Conservation (phyloP, 2,888 invertebrate species). For the Lumbricus terrestris region DNA sequence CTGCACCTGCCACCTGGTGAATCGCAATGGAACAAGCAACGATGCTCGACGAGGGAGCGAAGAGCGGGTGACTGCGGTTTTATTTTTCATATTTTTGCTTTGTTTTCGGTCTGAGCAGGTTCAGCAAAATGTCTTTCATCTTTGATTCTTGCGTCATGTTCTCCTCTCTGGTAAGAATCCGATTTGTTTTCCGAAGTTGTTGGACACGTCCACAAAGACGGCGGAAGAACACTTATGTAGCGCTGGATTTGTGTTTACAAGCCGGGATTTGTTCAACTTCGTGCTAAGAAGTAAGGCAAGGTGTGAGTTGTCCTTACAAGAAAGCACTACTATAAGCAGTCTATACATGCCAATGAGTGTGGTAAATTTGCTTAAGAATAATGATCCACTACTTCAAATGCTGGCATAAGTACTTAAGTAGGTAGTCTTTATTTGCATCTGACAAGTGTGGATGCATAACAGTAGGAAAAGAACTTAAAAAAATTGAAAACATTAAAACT, state of each 20-base stretch:
- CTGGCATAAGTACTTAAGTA: no score
- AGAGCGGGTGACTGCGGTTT: not conserved
- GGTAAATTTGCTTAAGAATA: no score
- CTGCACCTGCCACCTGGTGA: not conserved
- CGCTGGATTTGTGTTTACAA: not conserved
- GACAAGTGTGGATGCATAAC: no score
- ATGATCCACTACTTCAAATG: no score
- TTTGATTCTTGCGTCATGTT: conserved; percentile 81
- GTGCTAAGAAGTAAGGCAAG: no score
- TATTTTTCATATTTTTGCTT: not conserved
- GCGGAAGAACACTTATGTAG: not conserved
- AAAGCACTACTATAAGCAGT: no score
- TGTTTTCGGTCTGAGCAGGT: not conserved
- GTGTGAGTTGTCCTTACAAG: no score
- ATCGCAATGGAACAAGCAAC: not conserved
- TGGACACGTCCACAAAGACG: not conserved
- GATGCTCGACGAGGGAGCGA: not conserved
- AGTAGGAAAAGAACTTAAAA: no score
- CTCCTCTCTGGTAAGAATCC: conserved; percentile 71
- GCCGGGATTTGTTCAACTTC: no score
- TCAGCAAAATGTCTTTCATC: conserved; percentile 72
- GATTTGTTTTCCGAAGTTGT: not conserved
- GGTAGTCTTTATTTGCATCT: no score
- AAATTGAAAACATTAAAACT: no score
- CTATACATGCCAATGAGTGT: no score